Percentiles rank a stretch among this genome's conserved stretches.
phyloP scores from a whole-genome alignment of 2,113 vertebrate species.

The Bubalus kerabau region DNA sequence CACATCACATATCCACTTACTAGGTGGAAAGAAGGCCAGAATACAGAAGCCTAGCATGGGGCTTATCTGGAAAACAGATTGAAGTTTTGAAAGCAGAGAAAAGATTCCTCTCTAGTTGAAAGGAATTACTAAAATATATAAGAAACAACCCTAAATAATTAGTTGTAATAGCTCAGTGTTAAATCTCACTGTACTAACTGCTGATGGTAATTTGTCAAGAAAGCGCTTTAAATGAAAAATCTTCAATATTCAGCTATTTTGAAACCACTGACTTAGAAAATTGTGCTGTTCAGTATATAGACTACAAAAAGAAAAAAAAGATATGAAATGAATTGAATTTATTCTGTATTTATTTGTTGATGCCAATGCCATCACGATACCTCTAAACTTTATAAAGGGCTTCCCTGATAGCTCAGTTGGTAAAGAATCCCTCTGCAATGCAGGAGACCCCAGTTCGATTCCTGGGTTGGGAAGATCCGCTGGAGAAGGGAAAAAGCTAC shows the following conservation, averaged over 20 bases:
- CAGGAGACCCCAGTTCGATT: not conserved
- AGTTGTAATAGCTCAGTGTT: not conserved
- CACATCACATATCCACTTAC: not conserved
- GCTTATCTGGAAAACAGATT: not conserved
- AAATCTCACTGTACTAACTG: not conserved
- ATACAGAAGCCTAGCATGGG: not conserved
- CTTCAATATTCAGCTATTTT: not conserved
- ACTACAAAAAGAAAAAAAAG: not conserved
- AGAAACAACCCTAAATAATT: conserved; percentile 1
- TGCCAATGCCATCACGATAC: not conserved
- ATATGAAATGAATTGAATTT: not conserved
- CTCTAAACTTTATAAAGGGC: not conserved
- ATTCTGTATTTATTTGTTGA: conserved; percentile 34
- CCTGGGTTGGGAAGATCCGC: not conserved
- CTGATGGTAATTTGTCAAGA: not conserved
- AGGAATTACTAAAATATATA: not conserved
- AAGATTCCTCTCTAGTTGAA: not conserved
- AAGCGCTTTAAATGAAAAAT: not conserved
- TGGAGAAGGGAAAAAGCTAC: not conserved
- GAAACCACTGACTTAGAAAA: conserved; percentile 12
- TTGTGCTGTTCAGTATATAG: not conserved
- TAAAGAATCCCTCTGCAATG: not conserved
- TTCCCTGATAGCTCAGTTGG: not conserved
- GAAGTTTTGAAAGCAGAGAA: not conserved
- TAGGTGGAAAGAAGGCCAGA: not conserved